Conservation (phyloP, 2,797 vertebrate species). For the Bradypodion pumilum region DNA sequence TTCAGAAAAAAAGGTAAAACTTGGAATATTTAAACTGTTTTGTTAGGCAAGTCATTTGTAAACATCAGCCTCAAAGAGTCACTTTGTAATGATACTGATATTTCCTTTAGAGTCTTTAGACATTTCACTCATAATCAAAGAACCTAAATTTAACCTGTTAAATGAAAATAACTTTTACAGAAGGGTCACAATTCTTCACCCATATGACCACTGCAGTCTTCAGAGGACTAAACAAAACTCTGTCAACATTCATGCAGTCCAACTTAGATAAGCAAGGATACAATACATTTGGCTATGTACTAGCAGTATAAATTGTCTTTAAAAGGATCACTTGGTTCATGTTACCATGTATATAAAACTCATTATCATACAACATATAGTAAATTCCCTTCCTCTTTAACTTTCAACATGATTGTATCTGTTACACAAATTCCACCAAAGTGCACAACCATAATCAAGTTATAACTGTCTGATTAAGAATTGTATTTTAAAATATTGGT, state of each 20-base stretch:
- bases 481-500: not conserved
- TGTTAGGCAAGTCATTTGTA: too few species aligned
- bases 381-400: not conserved
- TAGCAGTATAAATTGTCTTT: too few species aligned
- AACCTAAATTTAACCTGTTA: not conserved
- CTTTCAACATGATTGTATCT: not conserved
- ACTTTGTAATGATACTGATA: not conserved
- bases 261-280: too few species aligned
- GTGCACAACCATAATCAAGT: not conserved
- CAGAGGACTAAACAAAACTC: not conserved
- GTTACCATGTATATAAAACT: too few species aligned
- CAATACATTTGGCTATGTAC: not conserved
- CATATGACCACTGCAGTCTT: too few species aligned
- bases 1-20: too few species aligned
- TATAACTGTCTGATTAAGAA: not conserved
- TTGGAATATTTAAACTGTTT: too few species aligned
- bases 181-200: not conserved
- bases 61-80: not conserved
- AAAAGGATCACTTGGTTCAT: too few species aligned
- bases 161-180: not conserved
- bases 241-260: too few species aligned
- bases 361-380: not conserved
- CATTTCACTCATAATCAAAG: not conserved
- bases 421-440: not conserved
- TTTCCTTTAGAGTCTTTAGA: not conserved